phyloP scores from a whole-genome alignment of 2,797 vertebrate genomes.

The Leptodactylus fallax region DNA sequence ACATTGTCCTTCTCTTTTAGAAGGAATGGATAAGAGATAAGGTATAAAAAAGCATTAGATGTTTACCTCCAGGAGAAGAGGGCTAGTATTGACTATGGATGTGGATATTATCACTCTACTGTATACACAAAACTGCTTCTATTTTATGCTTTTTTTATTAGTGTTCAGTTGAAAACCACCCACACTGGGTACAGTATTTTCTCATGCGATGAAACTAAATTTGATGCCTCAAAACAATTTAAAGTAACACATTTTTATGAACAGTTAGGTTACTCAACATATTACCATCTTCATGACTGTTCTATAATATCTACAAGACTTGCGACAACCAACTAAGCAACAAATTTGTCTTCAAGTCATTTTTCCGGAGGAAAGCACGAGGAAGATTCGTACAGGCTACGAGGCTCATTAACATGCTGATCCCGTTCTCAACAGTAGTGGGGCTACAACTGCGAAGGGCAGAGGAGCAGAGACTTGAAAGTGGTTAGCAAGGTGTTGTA shows the following conservation, averaged over 20 bases:
- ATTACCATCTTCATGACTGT: background rate
- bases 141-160: background rate
- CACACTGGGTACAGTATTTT: background rate
- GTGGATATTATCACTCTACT: background rate
- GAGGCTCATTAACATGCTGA: background rate
- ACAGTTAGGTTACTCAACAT: background rate
- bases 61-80: no score
- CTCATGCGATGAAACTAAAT: background rate
- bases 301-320: background rate
- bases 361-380: background rate
- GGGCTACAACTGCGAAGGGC: slow-evolving; percentile 35
- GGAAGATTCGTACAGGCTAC: background rate
- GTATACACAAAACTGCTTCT: background rate
- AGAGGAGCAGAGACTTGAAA: slow-evolving; percentile 37
- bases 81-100: no score
- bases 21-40: no score
- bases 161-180: background rate
- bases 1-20: no score
- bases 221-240: background rate
- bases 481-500: slow-evolving; percentile 58
- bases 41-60: no score
- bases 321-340: background rate
- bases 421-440: slow-evolving; percentile 9
- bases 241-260: background rate
- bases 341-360: background rate